Evolutionary conservation across 1,140 invertebrate species (phyloP).

Genomic region (Drosophila murphyi): DNA sequence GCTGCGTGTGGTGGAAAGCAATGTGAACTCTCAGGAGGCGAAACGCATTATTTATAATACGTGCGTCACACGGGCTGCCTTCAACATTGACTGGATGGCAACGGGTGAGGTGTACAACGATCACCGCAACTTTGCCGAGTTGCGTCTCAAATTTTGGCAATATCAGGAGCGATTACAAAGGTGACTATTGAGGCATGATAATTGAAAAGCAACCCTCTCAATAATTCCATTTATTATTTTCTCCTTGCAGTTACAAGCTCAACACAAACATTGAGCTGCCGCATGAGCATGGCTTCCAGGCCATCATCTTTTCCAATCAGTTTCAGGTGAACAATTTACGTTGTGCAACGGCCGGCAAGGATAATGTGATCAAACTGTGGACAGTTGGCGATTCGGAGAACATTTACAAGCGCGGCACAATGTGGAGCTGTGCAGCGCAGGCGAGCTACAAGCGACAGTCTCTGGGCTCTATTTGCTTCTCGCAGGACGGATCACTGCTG

Average conservation of each 20-base stretch:
- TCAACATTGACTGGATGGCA: constrained; percentile 91
- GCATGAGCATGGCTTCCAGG: constrained; percentile 88
- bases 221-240: background rate
- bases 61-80: constrained; percentile 88
- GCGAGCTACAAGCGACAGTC: constrained; percentile 88
- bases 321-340: constrained; percentile 84
- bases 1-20: constrained; percentile 91
- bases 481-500: constrained; percentile 91
- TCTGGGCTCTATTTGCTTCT: constrained; percentile 87
- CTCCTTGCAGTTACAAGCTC: constrained; percentile 87
- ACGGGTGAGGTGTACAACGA: constrained; percentile 89
- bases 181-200: constrained; percentile 84
- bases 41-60: constrained; percentile 87
- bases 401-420: constrained; percentile 85
- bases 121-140: constrained; percentile 87
- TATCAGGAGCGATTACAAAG: constrained; percentile 87
- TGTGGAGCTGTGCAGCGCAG: constrained; percentile 89
- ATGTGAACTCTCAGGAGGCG: constrained; percentile 89
- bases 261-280: constrained; percentile 91
- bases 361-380: constrained; percentile 92
- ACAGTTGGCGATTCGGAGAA: constrained; percentile 86
- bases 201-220: background rate
- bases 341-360: constrained; percentile 88
- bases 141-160: constrained; percentile 92
- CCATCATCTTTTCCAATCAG: constrained; percentile 88